phyloP scores from a whole-genome alignment of 2,888 invertebrate species.

The Yponomeuta evonymella region DNA sequence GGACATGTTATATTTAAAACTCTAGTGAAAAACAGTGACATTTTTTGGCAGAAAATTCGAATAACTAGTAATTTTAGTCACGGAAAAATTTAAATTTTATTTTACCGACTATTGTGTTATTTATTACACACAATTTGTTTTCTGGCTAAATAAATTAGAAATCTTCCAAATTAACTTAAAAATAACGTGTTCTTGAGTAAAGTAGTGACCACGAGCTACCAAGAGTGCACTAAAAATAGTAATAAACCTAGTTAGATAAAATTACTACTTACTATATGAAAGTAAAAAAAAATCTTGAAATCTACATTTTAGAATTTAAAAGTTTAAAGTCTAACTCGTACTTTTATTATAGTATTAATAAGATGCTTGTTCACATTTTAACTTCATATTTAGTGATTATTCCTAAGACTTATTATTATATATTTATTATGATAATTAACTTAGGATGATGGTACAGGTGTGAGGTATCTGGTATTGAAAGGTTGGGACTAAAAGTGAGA shows the following conservation, averaged over 20 bases:
- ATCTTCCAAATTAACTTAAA: slow-evolving; percentile 21
- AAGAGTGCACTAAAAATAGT: slow-evolving; percentile 70
- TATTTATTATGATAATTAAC: slow-evolving; percentile 38
- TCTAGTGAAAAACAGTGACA: too few relatives aligned
- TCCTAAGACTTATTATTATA: slow-evolving; percentile 40
- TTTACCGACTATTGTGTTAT: too few relatives aligned
- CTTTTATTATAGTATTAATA: slow-evolving; percentile 62
- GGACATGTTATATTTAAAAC: slow-evolving; percentile 6
- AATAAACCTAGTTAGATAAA: slow-evolving; percentile 60
- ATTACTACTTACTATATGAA: slow-evolving; percentile 63
- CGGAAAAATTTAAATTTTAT: too few relatives aligned
- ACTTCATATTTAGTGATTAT: slow-evolving; percentile 70
- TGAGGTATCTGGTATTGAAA: slow-evolving; percentile 3
- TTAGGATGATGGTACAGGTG: slow-evolving; percentile 37
- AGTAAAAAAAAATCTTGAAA: slow-evolving; percentile 59
- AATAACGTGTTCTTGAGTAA: slow-evolving; percentile 44
- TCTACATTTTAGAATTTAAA: slow-evolving; percentile 72
- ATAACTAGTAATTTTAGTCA: too few relatives aligned
- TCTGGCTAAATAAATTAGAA: not conserved
- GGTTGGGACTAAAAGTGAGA: slow-evolving; percentile 51
- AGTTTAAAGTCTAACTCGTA: slow-evolving; percentile 73
- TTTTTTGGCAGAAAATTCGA: too few relatives aligned
- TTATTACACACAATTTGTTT: not conserved
- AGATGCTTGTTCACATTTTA: slow-evolving; percentile 76
- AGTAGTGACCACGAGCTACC: slow-evolving; percentile 73